Percentiles rank a stretch among this genome's conserved stretches.
Evolutionary conservation across 2,113 vertebrate species (phyloP).

Genomic region (Sphaerodactylus townsendi): DNA sequence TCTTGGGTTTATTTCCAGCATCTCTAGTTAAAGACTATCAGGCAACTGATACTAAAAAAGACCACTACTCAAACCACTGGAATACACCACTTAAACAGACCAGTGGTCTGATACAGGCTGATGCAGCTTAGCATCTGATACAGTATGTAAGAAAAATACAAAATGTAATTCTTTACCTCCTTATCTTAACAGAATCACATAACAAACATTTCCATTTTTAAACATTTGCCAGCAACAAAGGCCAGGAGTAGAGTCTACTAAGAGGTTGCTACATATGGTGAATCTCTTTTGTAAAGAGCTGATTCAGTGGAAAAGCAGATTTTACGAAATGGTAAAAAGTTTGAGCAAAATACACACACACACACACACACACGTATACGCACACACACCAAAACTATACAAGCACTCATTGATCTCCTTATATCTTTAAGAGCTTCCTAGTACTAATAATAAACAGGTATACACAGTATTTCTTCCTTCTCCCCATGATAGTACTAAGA

Average conservation of each 20-base stretch:
- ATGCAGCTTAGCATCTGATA: constrained; percentile 34
- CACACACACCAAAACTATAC: background rate
- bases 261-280: constrained; percentile 7
- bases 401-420: accelerated
- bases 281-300: constrained; percentile 19
- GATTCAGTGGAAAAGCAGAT: constrained; percentile 27
- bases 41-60: background rate
- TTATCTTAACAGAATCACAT: constrained; percentile 29
- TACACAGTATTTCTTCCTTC: background rate
- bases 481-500: background rate
- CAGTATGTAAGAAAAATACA: constrained; percentile 32
- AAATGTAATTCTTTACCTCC: constrained; percentile 40
- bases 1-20: background rate
- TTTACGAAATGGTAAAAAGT: constrained; percentile 22
- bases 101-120: background rate
- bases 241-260: constrained; percentile 10
- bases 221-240: constrained; percentile 29
- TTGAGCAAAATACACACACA: constrained; percentile 5
- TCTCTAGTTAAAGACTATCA: background rate
- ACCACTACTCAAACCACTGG: too few relatives aligned
- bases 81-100: background rate
- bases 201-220: constrained; percentile 12
- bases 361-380: too few relatives aligned
- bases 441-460: background rate
- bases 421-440: background rate